A percentile compares a stretch with the other conserved stretches of the same genome.
Evolutionary conservation across 35 echinoderm and acorn worm species (phyloP).

Genomic region (Stichopus chloronotus): DNA sequence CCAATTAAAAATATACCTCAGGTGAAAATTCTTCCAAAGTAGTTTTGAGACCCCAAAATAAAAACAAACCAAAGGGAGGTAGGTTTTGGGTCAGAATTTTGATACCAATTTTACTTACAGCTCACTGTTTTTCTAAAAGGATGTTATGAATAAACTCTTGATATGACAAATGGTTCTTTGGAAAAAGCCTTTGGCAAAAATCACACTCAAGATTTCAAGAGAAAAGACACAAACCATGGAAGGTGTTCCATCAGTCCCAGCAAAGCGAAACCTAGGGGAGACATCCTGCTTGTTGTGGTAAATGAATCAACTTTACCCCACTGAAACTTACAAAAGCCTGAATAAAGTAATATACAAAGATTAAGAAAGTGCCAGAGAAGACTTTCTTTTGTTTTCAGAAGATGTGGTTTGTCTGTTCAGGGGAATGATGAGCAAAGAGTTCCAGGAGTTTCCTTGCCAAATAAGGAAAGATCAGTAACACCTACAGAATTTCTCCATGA

Average conservation of each 20-base stretch:
- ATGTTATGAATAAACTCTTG: not conserved
- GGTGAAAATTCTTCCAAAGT: not conserved
- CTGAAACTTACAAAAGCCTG: no score
- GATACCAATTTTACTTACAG: not conserved
- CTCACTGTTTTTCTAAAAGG: not conserved
- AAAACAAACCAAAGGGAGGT: not conserved
- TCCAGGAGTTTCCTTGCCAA: no score
- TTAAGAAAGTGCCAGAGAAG: no score
- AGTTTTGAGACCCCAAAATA: not conserved
- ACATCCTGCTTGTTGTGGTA: no score
- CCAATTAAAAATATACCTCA: conserved; percentile 39
- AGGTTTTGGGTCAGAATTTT: not conserved
- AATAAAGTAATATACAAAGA: no score
- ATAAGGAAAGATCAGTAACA: no score
- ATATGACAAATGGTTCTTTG: not conserved
- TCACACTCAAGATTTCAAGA: not conserved
- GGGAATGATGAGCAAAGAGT: no score
- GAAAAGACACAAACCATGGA: not conserved
- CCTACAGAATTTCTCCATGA: no score
- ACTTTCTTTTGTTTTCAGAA: no score
- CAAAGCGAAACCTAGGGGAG: not conserved
- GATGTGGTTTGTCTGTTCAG: no score
- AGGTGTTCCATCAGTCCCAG: not conserved
- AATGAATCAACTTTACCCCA: no score
- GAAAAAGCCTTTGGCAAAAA: not conserved